Evolutionary conservation across 2,888 invertebrate species (phyloP).

Genomic region (Rosalia funebris): DNA sequence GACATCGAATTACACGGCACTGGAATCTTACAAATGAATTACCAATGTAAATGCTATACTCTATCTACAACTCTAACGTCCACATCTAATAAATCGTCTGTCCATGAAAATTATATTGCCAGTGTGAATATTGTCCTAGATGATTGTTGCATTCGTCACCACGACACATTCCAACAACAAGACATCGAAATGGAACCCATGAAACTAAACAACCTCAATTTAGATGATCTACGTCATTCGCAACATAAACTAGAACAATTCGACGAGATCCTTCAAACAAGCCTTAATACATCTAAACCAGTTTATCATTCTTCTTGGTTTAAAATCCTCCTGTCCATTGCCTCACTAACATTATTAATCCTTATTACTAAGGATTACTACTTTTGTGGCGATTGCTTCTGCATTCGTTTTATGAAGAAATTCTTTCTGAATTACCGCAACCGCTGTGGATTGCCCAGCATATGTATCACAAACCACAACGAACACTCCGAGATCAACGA

Average conservation of each 20-base stretch:
- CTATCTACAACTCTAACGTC: not conserved
- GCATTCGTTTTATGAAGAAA: too few species aligned
- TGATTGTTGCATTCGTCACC: not conserved
- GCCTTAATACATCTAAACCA: too few species aligned
- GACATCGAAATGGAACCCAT: not conserved
- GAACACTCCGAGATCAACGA: too few species aligned
- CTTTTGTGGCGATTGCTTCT: too few species aligned
- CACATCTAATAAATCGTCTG: not conserved
- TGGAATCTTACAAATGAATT: not conserved
- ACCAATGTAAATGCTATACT: not conserved
- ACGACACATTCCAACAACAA: not conserved
- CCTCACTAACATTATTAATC: too few species aligned
- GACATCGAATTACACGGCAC: not conserved
- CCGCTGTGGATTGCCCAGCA: too few species aligned
- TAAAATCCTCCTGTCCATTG: too few species aligned
- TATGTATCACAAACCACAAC: too few species aligned
- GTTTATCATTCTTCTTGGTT: too few species aligned
- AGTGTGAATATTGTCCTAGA: not conserved
- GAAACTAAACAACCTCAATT: not conserved
- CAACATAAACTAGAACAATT: not conserved
- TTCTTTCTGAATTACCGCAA: too few species aligned
- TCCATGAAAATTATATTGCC: not conserved
- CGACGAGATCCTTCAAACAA: too few species aligned
- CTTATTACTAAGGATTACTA: too few species aligned
- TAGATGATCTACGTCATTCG: not conserved